Evolutionary conservation across 2,888 invertebrate genomes (phyloP).

Genomic region (Hypselothyrea guttata): DNA sequence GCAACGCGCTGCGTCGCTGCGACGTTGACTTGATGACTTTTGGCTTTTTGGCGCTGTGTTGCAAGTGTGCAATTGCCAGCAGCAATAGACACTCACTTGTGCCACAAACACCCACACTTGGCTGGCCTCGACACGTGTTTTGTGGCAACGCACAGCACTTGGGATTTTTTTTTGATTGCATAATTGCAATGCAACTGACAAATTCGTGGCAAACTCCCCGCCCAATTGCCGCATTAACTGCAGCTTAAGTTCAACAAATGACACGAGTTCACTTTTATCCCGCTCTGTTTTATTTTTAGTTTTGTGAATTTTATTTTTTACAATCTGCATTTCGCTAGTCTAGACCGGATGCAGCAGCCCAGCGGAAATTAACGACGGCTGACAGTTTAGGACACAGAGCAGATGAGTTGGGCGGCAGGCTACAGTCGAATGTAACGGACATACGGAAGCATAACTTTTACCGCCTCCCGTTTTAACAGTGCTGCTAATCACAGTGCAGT

Average conservation of each 20-base stretch:
- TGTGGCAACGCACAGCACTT: constrained; percentile 24
- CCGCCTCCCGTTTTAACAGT: too few species aligned
- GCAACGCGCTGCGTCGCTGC: constrained; percentile 32
- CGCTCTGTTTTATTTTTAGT: not conserved
- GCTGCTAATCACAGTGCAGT: too few species aligned
- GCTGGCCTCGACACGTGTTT: constrained; percentile 36
- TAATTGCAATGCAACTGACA: constrained; percentile 34
- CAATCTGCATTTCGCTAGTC: constrained; percentile 23
- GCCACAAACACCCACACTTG: constrained; percentile 9
- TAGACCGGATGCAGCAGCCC: constrained; percentile 41
- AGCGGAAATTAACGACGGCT: constrained; percentile 45
- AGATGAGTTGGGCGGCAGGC: not conserved
- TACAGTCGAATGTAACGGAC: too few species aligned
- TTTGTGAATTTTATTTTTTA: constrained; percentile 9
- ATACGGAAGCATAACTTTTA: too few species aligned
- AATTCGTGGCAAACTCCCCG: not conserved
- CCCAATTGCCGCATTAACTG: not conserved
- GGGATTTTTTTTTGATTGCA: constrained; percentile 37
- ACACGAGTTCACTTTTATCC: not conserved
- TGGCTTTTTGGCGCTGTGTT: constrained; percentile 43
- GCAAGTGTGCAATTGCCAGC: constrained; percentile 44
- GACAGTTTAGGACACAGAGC: not conserved
- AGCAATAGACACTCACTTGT: constrained; percentile 29
- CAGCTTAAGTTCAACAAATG: not conserved
- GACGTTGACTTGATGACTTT: constrained; percentile 49